Conservation (phyloP, 1,140 invertebrate genomes). For the Acromyrmex echinatior region DNA sequence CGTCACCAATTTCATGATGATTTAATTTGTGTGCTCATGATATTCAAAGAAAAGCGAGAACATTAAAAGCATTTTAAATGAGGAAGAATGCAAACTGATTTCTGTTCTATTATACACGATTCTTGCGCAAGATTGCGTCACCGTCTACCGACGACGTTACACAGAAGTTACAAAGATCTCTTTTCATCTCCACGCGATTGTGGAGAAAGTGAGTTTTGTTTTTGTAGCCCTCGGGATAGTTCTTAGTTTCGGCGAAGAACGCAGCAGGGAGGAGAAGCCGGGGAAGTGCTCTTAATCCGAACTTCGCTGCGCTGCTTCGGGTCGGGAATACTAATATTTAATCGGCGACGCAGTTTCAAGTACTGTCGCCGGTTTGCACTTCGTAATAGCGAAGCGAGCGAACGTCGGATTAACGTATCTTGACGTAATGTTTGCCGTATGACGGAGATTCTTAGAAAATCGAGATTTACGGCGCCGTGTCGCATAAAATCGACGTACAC, state of each 20-base stretch:
- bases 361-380: constrained; percentile 58
- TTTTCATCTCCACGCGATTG: constrained; percentile 33
- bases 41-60: constrained; percentile 14
- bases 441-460: constrained; percentile 63
- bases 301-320: constrained; percentile 54
- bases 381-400: constrained; percentile 41
- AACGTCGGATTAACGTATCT: constrained; percentile 61
- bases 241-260: constrained; percentile 58
- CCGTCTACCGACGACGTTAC: background rate
- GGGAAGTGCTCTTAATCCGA: constrained; percentile 57
- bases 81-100: constrained; percentile 12
- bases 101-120: constrained; percentile 13
- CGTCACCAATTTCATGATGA: background rate
- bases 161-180: background rate
- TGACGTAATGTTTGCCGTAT: constrained; percentile 62
- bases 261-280: background rate
- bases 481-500: constrained; percentile 56
- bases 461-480: constrained; percentile 55
- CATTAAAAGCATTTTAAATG: constrained; percentile 5
- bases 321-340: constrained; percentile 63
- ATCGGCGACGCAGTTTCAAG: constrained; percentile 61
- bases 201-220: constrained; percentile 51
- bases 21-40: background rate
- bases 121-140: constrained; percentile 31
- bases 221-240: constrained; percentile 40